Conservation (phyloP, 2,797 vertebrate species). For the Pangasius larnaudii region DNA sequence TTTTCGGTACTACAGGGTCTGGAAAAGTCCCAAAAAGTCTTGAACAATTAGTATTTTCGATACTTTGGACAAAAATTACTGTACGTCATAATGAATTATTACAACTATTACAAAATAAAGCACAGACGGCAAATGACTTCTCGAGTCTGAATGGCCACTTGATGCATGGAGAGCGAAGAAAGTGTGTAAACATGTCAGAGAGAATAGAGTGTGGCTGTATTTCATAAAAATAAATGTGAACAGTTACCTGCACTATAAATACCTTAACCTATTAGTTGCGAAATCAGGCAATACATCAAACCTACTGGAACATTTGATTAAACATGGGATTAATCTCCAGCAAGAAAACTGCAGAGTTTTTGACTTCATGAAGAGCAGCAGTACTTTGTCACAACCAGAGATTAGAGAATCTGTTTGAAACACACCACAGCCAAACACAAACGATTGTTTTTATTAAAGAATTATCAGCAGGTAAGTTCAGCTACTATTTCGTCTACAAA, state of each 20-base stretch:
- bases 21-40: neutral
- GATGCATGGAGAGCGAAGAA: neutral
- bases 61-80: neutral
- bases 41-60: neutral
- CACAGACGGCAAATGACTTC: neutral
- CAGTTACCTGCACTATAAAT: neutral
- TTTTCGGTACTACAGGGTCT: no score
- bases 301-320: neutral
- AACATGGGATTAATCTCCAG: neutral
- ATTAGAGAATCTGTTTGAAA: neutral
- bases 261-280: neutral
- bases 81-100: no score
- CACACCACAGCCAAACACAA: neutral
- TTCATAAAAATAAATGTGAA: constrained; percentile 6
- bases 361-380: neutral
- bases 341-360: neutral
- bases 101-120: no score
- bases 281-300: neutral
- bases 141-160: neutral
- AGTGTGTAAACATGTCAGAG: constrained; percentile 12
- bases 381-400: neutral
- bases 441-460: neutral
- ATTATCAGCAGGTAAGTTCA: neutral
- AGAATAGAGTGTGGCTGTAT: constrained; percentile 4
- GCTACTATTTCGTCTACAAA: neutral